phyloP scores from a whole-genome alignment of 1,140 invertebrate species.

The Eulimnadia texana region DNA sequence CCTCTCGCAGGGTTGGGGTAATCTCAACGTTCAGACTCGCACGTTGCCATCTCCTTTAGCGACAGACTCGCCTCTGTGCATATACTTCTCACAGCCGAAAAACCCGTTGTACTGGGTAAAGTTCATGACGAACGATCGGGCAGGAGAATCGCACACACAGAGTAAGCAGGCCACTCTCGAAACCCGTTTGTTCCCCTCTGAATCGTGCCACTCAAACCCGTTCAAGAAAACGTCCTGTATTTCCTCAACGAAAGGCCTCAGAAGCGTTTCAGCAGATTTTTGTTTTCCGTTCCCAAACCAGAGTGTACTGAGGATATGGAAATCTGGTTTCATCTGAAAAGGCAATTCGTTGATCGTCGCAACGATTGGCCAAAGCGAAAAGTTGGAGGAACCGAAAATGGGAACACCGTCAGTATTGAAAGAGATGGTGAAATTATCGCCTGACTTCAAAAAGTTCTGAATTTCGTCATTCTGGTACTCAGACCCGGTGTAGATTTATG shows the following conservation, averaged over 20 bases:
- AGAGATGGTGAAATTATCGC: not conserved
- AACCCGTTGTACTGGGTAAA: slow-evolving; percentile 3
- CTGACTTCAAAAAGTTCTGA: not conserved
- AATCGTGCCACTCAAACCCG: slow-evolving; percentile 4
- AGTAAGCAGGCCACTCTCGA: slow-evolving; percentile 2
- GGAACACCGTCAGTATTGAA: slow-evolving; percentile 23
- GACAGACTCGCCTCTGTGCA: not conserved
- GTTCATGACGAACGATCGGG: not conserved
- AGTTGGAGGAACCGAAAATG: slow-evolving; percentile 26
- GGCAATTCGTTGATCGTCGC: slow-evolving; percentile 25
- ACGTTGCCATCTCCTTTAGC: slow-evolving; percentile 7
- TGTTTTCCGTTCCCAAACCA: slow-evolving; percentile 1
- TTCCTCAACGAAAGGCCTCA: slow-evolving; percentile 10
- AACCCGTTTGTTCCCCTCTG: not conserved
- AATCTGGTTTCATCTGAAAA: slow-evolving; percentile 17
- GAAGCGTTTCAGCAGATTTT: not conserved
- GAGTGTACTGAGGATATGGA: slow-evolving; percentile 1
- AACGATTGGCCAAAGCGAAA: slow-evolving; percentile 26
- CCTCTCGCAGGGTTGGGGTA: not conserved
- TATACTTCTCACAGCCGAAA: slow-evolving; percentile 1
- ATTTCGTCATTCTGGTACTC: not conserved
- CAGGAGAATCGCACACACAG: not conserved
- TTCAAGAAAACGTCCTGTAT: not conserved
- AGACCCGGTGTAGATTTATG: not conserved
- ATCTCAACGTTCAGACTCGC: not conserved